phyloP scores from a whole-genome alignment of 2,113 vertebrate species.

The Megaceryle torquata region DNA sequence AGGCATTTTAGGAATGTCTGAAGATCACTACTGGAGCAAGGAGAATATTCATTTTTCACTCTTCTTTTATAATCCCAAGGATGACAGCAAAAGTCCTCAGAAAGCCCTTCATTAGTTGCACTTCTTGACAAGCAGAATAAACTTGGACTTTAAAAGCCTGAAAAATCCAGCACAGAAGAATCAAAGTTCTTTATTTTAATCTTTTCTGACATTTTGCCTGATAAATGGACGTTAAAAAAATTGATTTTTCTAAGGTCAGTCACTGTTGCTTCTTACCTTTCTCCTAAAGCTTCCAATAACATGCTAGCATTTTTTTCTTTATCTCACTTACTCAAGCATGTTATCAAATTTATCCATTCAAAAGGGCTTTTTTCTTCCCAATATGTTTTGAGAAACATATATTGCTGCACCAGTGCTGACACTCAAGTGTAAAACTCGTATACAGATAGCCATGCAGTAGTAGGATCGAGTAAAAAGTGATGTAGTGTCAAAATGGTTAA shows the following conservation, averaged over 20 bases:
- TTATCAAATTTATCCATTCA: not conserved
- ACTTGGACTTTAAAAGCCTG: not conserved
- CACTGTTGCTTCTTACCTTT: not conserved
- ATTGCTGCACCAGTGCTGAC: not conserved
- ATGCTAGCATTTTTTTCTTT: not conserved
- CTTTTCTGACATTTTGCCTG: conserved; percentile 60
- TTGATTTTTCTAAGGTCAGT: not conserved
- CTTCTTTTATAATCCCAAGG: not conserved
- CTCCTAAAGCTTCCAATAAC: not conserved
- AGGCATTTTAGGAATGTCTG: conserved; percentile 2
- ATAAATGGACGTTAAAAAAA: conserved; percentile 22
- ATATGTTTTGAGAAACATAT: not conserved
- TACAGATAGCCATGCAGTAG: not conserved
- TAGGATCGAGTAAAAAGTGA: not conserved
- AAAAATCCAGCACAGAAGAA: conserved; percentile 1
- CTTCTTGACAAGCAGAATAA: conserved; percentile 5
- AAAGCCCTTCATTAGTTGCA: not conserved
- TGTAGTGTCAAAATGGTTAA: not conserved
- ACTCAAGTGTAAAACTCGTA: not conserved
- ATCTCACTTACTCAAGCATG: not conserved
- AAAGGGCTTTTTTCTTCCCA: not conserved
- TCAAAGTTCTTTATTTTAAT: conserved; percentile 50
- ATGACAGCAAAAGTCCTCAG: not conserved
- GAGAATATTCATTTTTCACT: not conserved
- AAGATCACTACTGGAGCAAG: not conserved